Conservation (phyloP, 2,888 invertebrate species). For the Tenthredo amoena region DNA sequence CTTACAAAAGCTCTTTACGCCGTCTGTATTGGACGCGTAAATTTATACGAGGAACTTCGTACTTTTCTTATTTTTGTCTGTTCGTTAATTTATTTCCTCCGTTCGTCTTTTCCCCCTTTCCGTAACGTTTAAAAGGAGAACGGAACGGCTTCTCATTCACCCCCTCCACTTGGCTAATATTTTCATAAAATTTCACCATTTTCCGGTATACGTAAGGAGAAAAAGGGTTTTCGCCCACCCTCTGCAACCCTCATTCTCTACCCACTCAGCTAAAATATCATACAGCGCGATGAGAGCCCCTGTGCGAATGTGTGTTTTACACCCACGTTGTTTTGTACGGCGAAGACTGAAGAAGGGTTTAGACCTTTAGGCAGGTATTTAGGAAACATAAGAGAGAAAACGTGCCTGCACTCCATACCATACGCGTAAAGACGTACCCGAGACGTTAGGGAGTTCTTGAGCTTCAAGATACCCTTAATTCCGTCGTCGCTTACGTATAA, state of each 20-base stretch:
- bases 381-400: background rate
- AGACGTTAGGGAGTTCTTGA: background rate
- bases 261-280: slow-evolving; percentile 2
- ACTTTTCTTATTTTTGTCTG: background rate
- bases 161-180: background rate
- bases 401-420: background rate
- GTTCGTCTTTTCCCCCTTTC: background rate
- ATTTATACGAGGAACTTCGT: background rate
- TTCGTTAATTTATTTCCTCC: background rate
- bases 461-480: background rate
- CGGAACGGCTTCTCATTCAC: background rate
- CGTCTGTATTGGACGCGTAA: background rate
- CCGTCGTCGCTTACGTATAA: background rate
- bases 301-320: background rate
- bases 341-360: background rate
- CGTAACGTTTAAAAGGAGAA: background rate
- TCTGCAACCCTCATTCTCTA: background rate
- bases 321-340: background rate
- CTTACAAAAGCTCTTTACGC: slow-evolving; percentile 42
- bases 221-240: background rate
- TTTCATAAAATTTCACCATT: background rate
- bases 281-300: background rate
- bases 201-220: background rate
- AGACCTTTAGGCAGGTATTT: background rate
- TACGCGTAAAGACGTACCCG: background rate